Base-by-base conservation (phyloP, 2,888 invertebrate genomes). In the Cotesia congregata region DNA sequence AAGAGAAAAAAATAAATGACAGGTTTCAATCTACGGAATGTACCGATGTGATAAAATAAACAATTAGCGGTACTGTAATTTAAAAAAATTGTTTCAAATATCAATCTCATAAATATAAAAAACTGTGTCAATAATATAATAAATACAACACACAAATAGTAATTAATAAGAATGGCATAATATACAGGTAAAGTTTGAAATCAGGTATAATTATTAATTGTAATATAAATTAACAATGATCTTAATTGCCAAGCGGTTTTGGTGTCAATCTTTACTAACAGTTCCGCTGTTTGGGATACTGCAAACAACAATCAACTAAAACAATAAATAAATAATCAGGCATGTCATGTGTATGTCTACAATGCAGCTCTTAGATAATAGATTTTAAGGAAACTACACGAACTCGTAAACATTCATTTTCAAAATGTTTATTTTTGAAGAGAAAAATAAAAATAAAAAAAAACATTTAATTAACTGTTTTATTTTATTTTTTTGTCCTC, bases 371-470 rank as follows among this genome's bases (percentile, higher is more conserved):
- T 85, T 88, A 68, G 15, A 60, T 73, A 40, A 7, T 73, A 67
- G 65, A 61, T 62, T 68, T 72, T 67, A 61, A 38, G 62, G 41
- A 12, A 12, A 50, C 50, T 12, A 9, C 12, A 50, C 50, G 15
- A 4, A 83, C 85, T 87, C 86, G 84, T 87, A 87, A 88, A 87
- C 87, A 88, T 88, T 88, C 88, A 88, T 88, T 88, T 79, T 88
- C 87, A 86, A 88, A 88, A 88, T 88, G 88, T 88, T 88, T 88
- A 88, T 88, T 88, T 88, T 88, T 88, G 87, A 88, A 88, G 86
- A 86, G 86, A 88, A 88, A 86, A 15, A 67, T 17, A 72, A 72
- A 41, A 7, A 62, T 12, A 65, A n/a, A 30, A 39, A 40, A 7
- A 50, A 67, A 41, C 0, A 59, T 73, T 38, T 72, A n/a, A 62